Conservation (phyloP, 2,888 invertebrate genomes). For the Cinara cedri region DNA sequence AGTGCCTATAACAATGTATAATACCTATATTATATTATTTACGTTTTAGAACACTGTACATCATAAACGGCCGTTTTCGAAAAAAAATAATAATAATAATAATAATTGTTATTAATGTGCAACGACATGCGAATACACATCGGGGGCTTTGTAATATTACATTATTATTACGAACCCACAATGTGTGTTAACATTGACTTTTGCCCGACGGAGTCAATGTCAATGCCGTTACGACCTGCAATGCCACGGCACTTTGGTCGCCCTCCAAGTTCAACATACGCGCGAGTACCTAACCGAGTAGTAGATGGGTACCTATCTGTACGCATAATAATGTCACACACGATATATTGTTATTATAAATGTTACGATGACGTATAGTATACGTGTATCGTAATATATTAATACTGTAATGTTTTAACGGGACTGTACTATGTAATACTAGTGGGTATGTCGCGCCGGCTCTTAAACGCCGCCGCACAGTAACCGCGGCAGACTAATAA, state of each 20-base stretch:
- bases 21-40: too few relatives aligned
- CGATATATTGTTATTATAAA: neutral
- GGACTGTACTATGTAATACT: too few relatives aligned
- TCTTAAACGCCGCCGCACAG: too few relatives aligned
- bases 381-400: too few relatives aligned
- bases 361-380: too few relatives aligned
- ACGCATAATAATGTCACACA: neutral
- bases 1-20: too few relatives aligned
- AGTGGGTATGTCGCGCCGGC: too few relatives aligned
- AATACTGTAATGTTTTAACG: too few relatives aligned
- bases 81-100: neutral
- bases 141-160: neutral
- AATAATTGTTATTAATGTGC: conserved; percentile 17
- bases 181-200: conserved; percentile 27
- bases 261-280: conserved; percentile 1
- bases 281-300: too few relatives aligned
- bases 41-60: neutral
- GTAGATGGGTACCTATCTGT: too few relatives aligned
- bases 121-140: neutral
- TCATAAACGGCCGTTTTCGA: neutral
- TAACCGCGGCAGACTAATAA: neutral
- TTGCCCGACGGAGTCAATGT: conserved; percentile 35
- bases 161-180: neutral
- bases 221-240: conserved; percentile 23
- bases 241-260: neutral